Conservation (phyloP, 1,140 invertebrate species). For the Himalopsyche phryganea region DNA sequence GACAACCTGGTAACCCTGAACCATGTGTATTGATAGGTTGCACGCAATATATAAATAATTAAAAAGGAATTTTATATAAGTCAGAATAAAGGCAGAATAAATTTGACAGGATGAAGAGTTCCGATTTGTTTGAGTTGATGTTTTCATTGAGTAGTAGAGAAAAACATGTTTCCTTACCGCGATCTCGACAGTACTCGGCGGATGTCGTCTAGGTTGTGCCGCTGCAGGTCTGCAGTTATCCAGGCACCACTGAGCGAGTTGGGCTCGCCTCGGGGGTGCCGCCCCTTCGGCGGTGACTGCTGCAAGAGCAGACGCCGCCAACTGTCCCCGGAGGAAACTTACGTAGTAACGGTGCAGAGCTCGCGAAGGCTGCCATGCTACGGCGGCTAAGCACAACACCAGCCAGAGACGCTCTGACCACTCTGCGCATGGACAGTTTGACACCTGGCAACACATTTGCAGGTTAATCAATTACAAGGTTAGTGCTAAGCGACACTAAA, state of each 20-base stretch:
- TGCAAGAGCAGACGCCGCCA: conserved; percentile 32
- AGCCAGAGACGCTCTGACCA: conserved; percentile 84
- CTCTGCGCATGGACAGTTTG: conserved; percentile 79
- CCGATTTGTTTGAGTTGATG: too few relatives aligned
- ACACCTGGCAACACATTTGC: conserved; percentile 52
- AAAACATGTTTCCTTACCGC: conserved; percentile 75
- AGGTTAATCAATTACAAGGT: too few relatives aligned
- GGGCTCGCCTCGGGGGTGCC: conserved; percentile 38
- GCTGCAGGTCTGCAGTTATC: conserved; percentile 88
- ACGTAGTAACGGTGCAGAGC: conserved; percentile 66
- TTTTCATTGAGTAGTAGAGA: too few relatives aligned
- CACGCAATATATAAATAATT: too few relatives aligned
- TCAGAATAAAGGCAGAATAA: too few relatives aligned
- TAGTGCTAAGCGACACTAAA: too few relatives aligned
- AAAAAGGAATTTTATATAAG: too few relatives aligned
- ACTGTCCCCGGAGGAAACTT: conserved; percentile 43
- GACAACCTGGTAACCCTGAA: too few relatives aligned
- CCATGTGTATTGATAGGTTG: too few relatives aligned
- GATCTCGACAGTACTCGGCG: conserved; percentile 90
- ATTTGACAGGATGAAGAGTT: too few relatives aligned
- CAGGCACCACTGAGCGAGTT: conserved; percentile 91
- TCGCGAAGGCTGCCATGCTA: conserved; percentile 90
- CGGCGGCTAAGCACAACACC: conserved; percentile 81
- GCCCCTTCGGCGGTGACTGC: background rate
- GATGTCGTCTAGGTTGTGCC: conserved; percentile 74